Evolutionary conservation across 2,888 invertebrate species (phyloP).

Genomic region (Osedax frankpressi): DNA sequence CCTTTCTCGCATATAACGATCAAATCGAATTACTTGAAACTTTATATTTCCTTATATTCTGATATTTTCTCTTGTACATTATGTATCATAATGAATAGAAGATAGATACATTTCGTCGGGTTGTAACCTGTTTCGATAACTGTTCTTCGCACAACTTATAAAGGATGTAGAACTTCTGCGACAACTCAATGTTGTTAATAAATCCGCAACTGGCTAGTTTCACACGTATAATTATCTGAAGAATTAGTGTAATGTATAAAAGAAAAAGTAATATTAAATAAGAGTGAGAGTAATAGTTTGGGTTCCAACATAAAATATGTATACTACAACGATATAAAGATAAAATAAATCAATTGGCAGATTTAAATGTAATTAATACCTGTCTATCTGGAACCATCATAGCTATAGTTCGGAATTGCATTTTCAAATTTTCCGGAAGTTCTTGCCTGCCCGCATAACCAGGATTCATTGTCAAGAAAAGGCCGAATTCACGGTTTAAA

Average conservation of each 20-base stretch:
- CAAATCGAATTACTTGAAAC: too few relatives aligned
- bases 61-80: too few relatives aligned
- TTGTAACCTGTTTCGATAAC: constrained; percentile 61
- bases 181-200: constrained; percentile 66
- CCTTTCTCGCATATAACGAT: neutral
- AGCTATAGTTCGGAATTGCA: constrained; percentile 72
- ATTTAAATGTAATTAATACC: constrained; percentile 35
- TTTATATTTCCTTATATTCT: too few relatives aligned
- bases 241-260: too few relatives aligned
- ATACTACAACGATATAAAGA: neutral
- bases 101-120: too few relatives aligned
- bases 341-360: neutral
- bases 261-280: too few relatives aligned
- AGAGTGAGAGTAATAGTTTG: too few relatives aligned
- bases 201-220: constrained; percentile 80
- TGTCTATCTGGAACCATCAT: constrained; percentile 89
- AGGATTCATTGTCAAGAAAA: constrained; percentile 60
- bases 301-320: too few relatives aligned
- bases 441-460: constrained; percentile 83
- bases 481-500: constrained; percentile 71
- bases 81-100: too few relatives aligned
- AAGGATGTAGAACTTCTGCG: constrained; percentile 69
- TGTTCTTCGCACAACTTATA: constrained; percentile 81
- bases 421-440: constrained; percentile 76
- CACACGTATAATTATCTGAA: constrained; percentile 69